Percentiles rank a stretch among this genome's conserved stretches.
Evolutionary conservation across 2,113 vertebrate species (phyloP).

Genomic region (Nothobranchius furzeri): DNA sequence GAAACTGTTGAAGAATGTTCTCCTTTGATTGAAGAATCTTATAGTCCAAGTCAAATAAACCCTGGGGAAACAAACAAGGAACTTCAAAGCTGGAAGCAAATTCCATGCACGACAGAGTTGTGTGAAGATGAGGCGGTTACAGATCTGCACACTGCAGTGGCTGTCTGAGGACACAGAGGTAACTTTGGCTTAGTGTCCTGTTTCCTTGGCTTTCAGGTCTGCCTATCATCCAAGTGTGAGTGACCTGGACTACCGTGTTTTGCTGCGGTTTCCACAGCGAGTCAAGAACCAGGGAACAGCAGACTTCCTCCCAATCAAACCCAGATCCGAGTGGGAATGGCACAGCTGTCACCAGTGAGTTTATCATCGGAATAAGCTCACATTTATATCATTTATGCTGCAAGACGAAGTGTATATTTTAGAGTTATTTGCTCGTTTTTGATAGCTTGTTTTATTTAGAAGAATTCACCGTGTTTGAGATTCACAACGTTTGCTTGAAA

Average conservation of each 20-base stretch:
- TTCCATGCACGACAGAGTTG: slow-evolving; percentile 1
- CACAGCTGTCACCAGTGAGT: slow-evolving; percentile 86
- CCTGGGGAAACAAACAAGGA: slow-evolving; percentile 19
- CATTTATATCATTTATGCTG: too few species aligned
- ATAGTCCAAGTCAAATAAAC: slow-evolving; percentile 59
- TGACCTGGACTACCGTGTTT: slow-evolving; percentile 78
- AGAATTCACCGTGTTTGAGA: too few species aligned
- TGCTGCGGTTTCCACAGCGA: slow-evolving; percentile 83
- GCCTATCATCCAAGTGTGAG: slow-evolving; percentile 72
- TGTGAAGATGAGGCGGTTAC: neutral
- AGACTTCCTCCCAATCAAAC: slow-evolving; percentile 83
- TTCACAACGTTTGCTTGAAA: too few species aligned
- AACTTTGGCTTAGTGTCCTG: neutral
- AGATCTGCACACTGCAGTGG: neutral
- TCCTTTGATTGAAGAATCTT: slow-evolving; percentile 43
- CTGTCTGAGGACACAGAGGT: slow-evolving; percentile 4
- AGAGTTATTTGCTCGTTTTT: too few species aligned
- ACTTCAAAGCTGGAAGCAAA: slow-evolving; percentile 54
- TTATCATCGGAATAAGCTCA: neutral
- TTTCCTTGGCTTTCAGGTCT: slow-evolving; percentile 65
- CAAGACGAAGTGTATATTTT: too few species aligned
- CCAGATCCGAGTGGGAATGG: slow-evolving; percentile 84
- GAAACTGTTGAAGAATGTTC: slow-evolving; percentile 26
- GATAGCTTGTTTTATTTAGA: too few species aligned
- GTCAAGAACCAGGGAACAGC: slow-evolving; percentile 84